A percentile compares a stretch with the other conserved stretches of the same genome.
Conservation (phyloP, 1,140 invertebrate genomes). For the Sycophaga agraensis region DNA sequence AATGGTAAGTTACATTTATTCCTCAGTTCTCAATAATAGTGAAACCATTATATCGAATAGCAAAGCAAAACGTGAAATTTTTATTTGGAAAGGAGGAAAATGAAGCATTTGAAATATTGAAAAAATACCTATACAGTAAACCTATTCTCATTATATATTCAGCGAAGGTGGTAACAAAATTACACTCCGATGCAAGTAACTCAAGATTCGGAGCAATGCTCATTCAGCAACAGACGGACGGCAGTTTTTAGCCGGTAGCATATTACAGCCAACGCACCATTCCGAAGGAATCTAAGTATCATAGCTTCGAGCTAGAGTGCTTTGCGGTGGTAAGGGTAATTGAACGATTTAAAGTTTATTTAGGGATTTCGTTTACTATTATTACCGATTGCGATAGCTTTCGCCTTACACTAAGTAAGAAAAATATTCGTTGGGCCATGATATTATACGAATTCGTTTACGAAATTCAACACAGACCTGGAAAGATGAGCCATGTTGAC, state of each 20-base stretch:
- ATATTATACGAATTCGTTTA: constrained; percentile 41
- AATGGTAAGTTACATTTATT: neutral
- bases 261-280: neutral
- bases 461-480: constrained; percentile 40
- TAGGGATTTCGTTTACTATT: constrained; percentile 42
- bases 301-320: constrained; percentile 41
- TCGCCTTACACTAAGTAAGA: constrained; percentile 38
- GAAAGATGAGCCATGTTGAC: constrained; percentile 45
- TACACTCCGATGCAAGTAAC: constrained; percentile 16
- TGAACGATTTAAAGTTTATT: constrained; percentile 40
- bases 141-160: neutral
- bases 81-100: neutral
- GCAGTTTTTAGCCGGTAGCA: neutral
- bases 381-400: constrained; percentile 45
- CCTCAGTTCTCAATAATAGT: neutral
- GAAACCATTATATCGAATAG: neutral
- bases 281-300: neutral
- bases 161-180: neutral
- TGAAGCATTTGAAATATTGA: neutral
- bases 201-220: neutral
- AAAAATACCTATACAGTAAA: neutral
- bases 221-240: neutral
- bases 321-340: constrained; percentile 40
- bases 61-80: neutral
- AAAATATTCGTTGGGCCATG: constrained; percentile 42